Evolutionary conservation across 2,797 vertebrate genomes (phyloP).

Genomic region (Sphenodon punctatus): DNA sequence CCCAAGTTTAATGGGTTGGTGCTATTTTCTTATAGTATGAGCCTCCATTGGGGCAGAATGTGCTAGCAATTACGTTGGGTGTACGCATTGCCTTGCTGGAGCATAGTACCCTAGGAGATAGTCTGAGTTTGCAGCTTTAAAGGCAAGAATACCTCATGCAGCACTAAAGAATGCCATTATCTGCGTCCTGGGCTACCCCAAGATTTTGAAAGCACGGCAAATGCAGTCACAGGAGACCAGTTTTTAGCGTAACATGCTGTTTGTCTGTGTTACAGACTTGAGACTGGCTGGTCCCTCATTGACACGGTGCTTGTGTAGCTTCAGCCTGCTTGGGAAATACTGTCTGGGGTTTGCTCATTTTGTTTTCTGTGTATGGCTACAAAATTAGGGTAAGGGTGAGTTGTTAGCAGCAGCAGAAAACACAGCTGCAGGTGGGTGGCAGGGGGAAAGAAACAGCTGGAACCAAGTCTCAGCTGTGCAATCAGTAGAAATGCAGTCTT

Average conservation of each 20-base stretch:
- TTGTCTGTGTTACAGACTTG: neutral
- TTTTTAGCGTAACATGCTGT: neutral
- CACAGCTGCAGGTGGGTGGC: neutral
- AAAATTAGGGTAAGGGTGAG: neutral
- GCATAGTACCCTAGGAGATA: too few relatives aligned
- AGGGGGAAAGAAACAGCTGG: neutral
- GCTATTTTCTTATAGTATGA: too few relatives aligned
- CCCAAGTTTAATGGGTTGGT: too few relatives aligned
- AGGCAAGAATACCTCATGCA: too few relatives aligned
- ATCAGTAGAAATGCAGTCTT: neutral
- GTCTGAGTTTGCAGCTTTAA: too few relatives aligned
- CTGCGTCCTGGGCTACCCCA: too few relatives aligned
- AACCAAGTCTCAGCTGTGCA: neutral
- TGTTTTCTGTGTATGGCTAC: rapidly evolving
- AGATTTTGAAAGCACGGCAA: neutral
- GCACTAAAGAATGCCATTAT: too few relatives aligned
- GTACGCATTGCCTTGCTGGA: too few relatives aligned
- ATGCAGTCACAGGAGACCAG: neutral
- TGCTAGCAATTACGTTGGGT: too few relatives aligned
- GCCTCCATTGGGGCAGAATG: too few relatives aligned
- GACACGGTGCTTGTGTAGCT: neutral
- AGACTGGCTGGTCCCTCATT: too few relatives aligned
- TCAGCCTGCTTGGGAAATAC: neutral
- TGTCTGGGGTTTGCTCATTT: neutral
- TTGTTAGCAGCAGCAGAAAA: neutral